Conservation (phyloP, 2,113 vertebrate genomes). For the Leucosticte australis region DNA sequence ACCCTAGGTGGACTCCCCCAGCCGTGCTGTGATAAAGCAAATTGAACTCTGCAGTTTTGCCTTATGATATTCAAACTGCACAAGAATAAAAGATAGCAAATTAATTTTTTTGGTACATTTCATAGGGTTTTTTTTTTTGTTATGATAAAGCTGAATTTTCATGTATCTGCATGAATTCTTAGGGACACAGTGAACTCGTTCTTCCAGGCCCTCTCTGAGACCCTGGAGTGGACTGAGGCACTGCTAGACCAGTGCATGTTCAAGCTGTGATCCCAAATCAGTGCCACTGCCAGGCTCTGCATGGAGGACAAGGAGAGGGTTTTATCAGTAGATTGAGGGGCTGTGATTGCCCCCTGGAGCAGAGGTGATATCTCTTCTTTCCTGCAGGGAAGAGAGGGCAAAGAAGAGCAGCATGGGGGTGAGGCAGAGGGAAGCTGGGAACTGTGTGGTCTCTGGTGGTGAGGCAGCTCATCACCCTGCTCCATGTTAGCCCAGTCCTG, state of each 20-base stretch:
- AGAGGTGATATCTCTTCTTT: not conserved
- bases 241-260: not conserved
- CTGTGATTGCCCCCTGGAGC: not conserved
- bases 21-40: not conserved
- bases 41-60: not conserved
- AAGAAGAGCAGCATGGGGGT: not conserved
- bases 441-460: fast-evolving
- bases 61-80: not conserved
- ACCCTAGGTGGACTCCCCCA: not conserved
- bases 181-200: not conserved
- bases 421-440: fast-evolving
- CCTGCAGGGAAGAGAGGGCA: not conserved
- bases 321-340: not conserved
- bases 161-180: not conserved
- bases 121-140: not conserved
- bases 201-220: not conserved
- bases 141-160: not conserved
- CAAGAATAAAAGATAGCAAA: not conserved
- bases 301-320: not conserved
- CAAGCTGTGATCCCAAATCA: not conserved
- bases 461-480: not conserved
- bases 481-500: not conserved
- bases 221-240: not conserved
- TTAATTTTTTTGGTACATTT: not conserved
- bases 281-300: not conserved